These are phyloP conservation scores for Crossocerus cetratus DNA, from an alignment of 2,888 invertebrate genomes.

Conservation along the genomic window DNA sequence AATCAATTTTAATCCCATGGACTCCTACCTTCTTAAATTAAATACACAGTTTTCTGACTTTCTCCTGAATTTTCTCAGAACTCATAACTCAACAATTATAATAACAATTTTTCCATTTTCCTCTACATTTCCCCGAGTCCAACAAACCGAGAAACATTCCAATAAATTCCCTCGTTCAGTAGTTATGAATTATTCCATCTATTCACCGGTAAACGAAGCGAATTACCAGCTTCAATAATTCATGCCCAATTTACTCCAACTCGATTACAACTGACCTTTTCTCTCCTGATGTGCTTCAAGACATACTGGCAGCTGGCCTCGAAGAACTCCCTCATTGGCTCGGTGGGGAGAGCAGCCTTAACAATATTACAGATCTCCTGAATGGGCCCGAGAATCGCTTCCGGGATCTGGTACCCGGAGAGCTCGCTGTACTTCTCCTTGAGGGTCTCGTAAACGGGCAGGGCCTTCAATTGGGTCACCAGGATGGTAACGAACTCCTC, in stretches of 20 bases:
- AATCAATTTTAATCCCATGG: background rate
- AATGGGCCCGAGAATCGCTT: constrained; percentile 79
- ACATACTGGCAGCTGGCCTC: constrained; percentile 81
- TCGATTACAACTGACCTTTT: constrained; percentile 78
- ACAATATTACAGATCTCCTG: constrained; percentile 80
- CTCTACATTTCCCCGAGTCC: too few species aligned
- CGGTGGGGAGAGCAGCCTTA: constrained; percentile 81
- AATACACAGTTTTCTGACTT: too few species aligned
- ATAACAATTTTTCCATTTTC: too few species aligned
- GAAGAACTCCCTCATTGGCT: constrained; percentile 82
- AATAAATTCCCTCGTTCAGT: too few species aligned
- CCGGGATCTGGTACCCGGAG: constrained; percentile 78
- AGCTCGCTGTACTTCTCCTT: constrained; percentile 77
- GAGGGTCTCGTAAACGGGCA: constrained; percentile 78
- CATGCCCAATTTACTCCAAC: too few species aligned
- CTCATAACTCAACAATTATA: too few species aligned
- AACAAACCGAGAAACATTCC: too few species aligned
- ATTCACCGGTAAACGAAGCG: background rate
- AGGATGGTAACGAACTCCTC: constrained; percentile 76
- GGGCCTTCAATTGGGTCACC: constrained; percentile 78
- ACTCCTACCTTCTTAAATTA: background rate
- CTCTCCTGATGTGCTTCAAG: constrained; percentile 66
- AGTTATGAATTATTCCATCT: background rate
- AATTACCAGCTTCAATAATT: too few species aligned
- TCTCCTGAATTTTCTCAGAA: too few species aligned